These are phyloP conservation scores for Pantherophis vulpinus DNA, from an alignment of 2,797 vertebrate genomes.

Conservation along the genomic window DNA sequence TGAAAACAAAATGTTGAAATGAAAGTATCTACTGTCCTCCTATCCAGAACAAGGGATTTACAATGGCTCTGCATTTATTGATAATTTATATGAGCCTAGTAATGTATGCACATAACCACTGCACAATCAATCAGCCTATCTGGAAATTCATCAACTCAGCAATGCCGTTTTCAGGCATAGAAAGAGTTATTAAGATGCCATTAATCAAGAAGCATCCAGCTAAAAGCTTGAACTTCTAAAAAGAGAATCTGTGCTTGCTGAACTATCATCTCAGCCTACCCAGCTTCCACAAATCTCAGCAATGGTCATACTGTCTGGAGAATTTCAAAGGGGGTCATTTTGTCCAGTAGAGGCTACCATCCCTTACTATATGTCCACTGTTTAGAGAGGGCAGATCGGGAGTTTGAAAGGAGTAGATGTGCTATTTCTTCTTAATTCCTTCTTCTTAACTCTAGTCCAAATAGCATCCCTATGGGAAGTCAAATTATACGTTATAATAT, in stretches of 20 bases:
- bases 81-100: conserved; percentile 63
- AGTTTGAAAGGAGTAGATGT: background rate
- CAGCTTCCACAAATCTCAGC: background rate
- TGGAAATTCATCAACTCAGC: conserved; percentile 63
- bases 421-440: background rate
- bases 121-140: conserved; percentile 65
- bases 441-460: background rate
- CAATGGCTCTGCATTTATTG: conserved; percentile 53
- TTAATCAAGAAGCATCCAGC: conserved; percentile 68
- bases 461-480: background rate
- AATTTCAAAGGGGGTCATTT: background rate
- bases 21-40: conserved; percentile 31
- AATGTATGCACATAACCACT: conserved; percentile 63
- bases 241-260: conserved; percentile 46
- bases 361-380: background rate
- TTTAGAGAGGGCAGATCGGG: background rate
- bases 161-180: conserved; percentile 46
- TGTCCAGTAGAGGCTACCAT: background rate
- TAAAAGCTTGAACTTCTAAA: conserved; percentile 59
- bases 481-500: background rate
- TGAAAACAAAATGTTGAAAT: conserved; percentile 52
- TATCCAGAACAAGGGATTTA: conserved; percentile 49
- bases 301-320: background rate
- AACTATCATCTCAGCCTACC: background rate
- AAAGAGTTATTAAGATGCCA: conserved; percentile 60